Percentiles rank a stretch among this genome's conserved stretches.
Evolutionary conservation across 2,113 vertebrate genomes (phyloP).

Genomic region (Plecotus auritus): DNA sequence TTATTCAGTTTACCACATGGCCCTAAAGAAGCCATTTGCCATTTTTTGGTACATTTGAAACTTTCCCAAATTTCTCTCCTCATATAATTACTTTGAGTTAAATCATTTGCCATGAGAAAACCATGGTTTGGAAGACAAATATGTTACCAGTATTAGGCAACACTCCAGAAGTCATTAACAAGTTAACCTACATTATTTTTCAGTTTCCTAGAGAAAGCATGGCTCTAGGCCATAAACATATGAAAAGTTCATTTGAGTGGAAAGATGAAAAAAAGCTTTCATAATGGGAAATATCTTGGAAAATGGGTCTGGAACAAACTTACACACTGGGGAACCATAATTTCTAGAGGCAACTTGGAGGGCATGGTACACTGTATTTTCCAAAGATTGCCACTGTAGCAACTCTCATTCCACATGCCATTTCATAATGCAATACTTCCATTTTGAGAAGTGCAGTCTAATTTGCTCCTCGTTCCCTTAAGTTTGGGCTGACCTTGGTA

Average conservation of each 20-base stretch:
- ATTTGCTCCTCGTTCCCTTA: not conserved
- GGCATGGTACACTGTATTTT: not conserved
- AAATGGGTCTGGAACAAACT: not conserved
- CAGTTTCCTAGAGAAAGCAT: not conserved
- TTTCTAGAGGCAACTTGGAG: not conserved
- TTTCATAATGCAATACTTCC: not conserved
- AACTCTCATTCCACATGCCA: too few species aligned
- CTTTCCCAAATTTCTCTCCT: not conserved
- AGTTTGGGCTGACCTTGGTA: not conserved
- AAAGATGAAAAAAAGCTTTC: not conserved
- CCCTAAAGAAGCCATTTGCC: not conserved
- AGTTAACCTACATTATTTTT: not conserved
- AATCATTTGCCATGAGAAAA: not conserved
- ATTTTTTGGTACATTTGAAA: not conserved
- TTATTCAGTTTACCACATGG: not conserved
- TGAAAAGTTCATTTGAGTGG: not conserved
- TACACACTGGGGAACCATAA: not conserved
- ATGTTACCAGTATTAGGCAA: not conserved
- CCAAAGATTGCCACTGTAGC: not conserved
- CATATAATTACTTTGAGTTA: conserved; percentile 9
- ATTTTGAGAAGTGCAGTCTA: not conserved
- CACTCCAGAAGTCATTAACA: not conserved
- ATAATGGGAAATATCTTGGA: not conserved
- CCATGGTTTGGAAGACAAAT: not conserved
- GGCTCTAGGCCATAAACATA: not conserved